phyloP scores from a whole-genome alignment of 1,140 invertebrate genomes.

The Platyscapa corneri region DNA sequence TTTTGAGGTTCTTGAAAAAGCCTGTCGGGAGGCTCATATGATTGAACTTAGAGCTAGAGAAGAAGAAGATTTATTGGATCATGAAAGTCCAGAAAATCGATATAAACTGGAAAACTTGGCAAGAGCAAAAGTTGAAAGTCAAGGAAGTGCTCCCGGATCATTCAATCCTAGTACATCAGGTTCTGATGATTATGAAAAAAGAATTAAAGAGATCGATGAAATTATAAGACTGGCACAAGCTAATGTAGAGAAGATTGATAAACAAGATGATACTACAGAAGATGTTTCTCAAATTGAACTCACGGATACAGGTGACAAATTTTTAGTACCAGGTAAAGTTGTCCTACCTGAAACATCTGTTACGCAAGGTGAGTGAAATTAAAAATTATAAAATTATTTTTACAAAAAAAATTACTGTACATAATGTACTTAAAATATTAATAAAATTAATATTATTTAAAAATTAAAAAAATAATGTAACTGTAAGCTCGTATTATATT shows the following conservation, averaged over 20 bases:
- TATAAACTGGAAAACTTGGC: conserved; percentile 69
- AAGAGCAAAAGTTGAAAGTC: conserved; percentile 60
- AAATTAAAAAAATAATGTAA: no score
- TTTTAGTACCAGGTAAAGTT: neutral
- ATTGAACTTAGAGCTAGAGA: conserved; percentile 89
- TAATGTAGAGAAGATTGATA: conserved; percentile 80
- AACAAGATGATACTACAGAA: conserved; percentile 74
- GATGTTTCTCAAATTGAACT: conserved; percentile 71
- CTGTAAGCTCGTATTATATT: no score
- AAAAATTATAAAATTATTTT: neutral
- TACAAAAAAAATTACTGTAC: neutral
- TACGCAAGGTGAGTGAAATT: conserved; percentile 15
- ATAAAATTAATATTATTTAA: no score
- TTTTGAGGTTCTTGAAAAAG: conserved; percentile 93
- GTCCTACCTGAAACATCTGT: neutral
- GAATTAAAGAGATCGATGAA: conserved; percentile 84
- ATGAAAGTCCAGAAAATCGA: conserved; percentile 80
- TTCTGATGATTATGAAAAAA: conserved; percentile 81
- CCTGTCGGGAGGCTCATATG: conserved; percentile 87
- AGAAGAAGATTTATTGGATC: conserved; percentile 87
- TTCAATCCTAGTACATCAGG: conserved; percentile 77
- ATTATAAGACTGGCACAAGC: conserved; percentile 82
- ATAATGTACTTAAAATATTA: neutral
- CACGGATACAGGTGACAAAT: conserved; percentile 64
- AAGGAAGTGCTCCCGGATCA: conserved; percentile 61